phyloP scores from a whole-genome alignment of 2,888 invertebrate genomes.

The Sphaerophoria taeniata region DNA sequence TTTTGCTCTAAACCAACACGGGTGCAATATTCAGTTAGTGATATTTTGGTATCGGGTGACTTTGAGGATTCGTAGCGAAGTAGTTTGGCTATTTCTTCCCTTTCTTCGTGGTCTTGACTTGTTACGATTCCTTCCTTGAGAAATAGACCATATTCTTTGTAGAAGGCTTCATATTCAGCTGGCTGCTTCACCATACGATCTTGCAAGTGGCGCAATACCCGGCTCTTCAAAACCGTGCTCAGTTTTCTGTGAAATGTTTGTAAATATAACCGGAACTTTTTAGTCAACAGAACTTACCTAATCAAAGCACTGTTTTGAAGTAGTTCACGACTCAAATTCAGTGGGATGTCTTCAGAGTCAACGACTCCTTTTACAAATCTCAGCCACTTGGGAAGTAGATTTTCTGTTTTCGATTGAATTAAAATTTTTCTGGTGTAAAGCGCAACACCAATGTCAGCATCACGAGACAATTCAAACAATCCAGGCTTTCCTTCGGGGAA shows the following conservation, averaged over 20 bases:
- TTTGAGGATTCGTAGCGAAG: conserved; percentile 96
- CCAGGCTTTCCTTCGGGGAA: conserved; percentile 97
- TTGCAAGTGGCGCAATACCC: conserved; percentile 92
- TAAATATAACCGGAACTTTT: background rate
- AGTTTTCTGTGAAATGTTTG: conserved; percentile 86
- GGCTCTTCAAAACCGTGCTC: conserved; percentile 91
- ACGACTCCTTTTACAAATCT: conserved; percentile 98
- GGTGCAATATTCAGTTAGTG: conserved; percentile 91
- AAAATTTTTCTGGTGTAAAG: conserved; percentile 96
- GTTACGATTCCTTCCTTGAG: conserved; percentile 98
- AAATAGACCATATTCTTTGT: conserved; percentile 95
- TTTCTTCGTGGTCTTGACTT: conserved; percentile 90
- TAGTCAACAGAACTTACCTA: conserved; percentile 81
- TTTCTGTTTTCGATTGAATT: conserved; percentile 95
- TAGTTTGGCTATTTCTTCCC: conserved; percentile 95
- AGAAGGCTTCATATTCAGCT: conserved; percentile 92
- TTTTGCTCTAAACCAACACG: conserved; percentile 90
- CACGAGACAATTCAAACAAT: conserved; percentile 94
- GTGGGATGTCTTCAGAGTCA: conserved; percentile 98
- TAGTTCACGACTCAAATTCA: conserved; percentile 97
- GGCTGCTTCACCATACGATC: conserved; percentile 93
- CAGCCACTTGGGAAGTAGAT: conserved; percentile 96
- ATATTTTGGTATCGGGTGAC: conserved; percentile 87
- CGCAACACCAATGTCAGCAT: conserved; percentile 92
- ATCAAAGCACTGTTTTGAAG: conserved; percentile 97